Conservation (phyloP, 35 echinoderm and acorn worm species). For the Patiria miniata region DNA sequence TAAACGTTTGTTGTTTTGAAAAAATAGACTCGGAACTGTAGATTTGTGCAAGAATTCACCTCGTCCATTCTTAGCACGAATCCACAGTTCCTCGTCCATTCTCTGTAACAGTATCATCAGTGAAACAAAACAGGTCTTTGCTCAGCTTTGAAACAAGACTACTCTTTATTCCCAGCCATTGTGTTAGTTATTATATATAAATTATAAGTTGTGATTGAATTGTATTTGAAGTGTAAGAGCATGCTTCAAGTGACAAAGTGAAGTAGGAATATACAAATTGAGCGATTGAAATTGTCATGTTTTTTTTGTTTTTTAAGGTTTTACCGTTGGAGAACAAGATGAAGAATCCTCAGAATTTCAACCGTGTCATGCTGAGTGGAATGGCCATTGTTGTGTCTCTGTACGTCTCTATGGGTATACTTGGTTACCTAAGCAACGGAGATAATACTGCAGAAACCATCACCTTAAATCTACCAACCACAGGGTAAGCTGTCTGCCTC, state of each 20-base stretch:
- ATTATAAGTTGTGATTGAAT: no score
- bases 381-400: conserved; percentile 76
- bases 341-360: conserved; percentile 80
- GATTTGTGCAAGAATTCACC: no score
- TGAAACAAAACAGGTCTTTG: no score
- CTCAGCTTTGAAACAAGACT: not conserved
- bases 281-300: not conserved
- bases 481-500: conserved; percentile 46
- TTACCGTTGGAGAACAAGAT: conserved; percentile 90
- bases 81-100: no score
- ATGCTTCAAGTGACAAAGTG: no score
- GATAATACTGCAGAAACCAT: conserved; percentile 65
- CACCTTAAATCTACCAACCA: conserved; percentile 72
- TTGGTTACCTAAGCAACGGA: conserved; percentile 84
- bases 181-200: no score
- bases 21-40: no score
- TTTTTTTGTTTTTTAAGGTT: conserved; percentile 42
- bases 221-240: no score
- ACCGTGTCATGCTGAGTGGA: conserved; percentile 58
- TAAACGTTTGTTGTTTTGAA: no score
- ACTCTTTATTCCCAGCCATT: not conserved
- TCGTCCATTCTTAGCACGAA: no score
- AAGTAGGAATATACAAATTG: no score
- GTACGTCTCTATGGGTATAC: conserved; percentile 73
- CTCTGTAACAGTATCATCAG: no score